Conservation (phyloP, 1,140 invertebrate species). For the Armadillidium nasatum region DNA sequence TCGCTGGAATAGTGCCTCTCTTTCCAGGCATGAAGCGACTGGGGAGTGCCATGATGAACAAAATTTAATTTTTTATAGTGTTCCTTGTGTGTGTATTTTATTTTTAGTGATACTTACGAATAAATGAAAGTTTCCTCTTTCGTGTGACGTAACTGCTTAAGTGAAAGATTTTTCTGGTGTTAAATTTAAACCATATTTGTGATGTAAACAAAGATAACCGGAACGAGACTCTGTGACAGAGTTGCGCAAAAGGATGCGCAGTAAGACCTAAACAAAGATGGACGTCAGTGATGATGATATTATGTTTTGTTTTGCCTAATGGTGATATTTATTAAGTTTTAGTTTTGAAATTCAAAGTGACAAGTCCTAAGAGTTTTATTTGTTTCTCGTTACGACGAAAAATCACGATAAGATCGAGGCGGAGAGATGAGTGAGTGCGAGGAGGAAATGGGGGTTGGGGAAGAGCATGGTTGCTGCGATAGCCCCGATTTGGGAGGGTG, state of each 20-base stretch:
- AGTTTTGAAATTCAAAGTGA: slow-evolving; percentile 23
- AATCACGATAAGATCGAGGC: slow-evolving; percentile 5
- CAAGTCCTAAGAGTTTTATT: not conserved
- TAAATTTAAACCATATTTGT: not conserved
- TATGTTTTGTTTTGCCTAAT: slow-evolving; percentile 23
- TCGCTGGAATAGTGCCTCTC: slow-evolving; percentile 42
- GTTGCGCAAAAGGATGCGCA: slow-evolving; percentile 37
- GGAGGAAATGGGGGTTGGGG: slow-evolving; percentile 31
- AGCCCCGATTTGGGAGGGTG: slow-evolving; percentile 37
- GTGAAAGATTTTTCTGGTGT: not conserved
- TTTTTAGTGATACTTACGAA: not conserved
- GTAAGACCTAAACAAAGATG: slow-evolving; percentile 37
- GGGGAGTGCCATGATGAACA: slow-evolving; percentile 38
- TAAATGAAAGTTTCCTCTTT: not conserved
- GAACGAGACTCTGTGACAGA: slow-evolving; percentile 30
- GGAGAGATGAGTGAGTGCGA: slow-evolving; percentile 43
- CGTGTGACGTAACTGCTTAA: not conserved
- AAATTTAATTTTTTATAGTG: not conserved
- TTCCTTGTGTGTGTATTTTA: not conserved
- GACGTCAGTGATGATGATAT: slow-evolving; percentile 38
- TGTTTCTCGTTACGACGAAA: not conserved
- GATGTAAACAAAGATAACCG: slow-evolving; percentile 41
- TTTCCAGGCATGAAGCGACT: slow-evolving; percentile 40
- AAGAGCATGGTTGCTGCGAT: slow-evolving; percentile 31
- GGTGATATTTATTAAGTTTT: slow-evolving; percentile 31